Evolutionary conservation across 2,113 vertebrate species (phyloP), one percentile per base, ranked within the genome.

Genomic region (Oryzias curvinotus): DNA sequence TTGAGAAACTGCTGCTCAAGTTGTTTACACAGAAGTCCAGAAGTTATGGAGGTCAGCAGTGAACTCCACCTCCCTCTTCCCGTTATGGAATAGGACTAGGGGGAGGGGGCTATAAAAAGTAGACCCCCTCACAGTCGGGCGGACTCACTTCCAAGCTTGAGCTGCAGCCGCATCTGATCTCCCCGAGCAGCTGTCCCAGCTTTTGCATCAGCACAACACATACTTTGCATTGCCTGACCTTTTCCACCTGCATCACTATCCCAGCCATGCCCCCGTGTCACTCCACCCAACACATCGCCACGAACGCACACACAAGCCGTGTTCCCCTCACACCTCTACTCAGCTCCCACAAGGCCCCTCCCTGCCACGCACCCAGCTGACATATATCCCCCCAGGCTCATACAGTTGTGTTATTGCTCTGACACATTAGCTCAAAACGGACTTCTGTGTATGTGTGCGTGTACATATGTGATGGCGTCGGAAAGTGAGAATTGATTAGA

Each of bases 141-240:
- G 78, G 82, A 84, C 81, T 80, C 15, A 52, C 77, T 57, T 83
- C 81, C 77, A 80, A 74, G 75, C 75, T 65, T 70, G 85, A 85
- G 82, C 79, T 73, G 75, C 77, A 79, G 83, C 77, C 81, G 86
- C 80, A 89, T 87, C 89, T 92, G 91, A 93, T 90, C 80, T 84
- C 74, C 85, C 63, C 16, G 52, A 89, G 90, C 92, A 93, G 91
- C 91, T 93, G 92, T 89, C 82, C 81, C 88, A 90, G 80, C 76
- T 75, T 47, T 91, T 88, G 90, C 86, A 90, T 93, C 91, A 93
- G 91, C 91, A 92, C 86, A 93, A 92, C 91, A 91, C 91, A 93
- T 91, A 89, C 83, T 88, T 89, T 81, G 86, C 88, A 87, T 87
- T 82, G 82, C 82, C 86, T 92, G 91, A 93, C 90, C 91, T 92